Evolutionary conservation across 2,113 vertebrate species (phyloP), one percentile per base, ranked within the genome.

Genomic region (Aspiorhynchus laticeps): DNA sequence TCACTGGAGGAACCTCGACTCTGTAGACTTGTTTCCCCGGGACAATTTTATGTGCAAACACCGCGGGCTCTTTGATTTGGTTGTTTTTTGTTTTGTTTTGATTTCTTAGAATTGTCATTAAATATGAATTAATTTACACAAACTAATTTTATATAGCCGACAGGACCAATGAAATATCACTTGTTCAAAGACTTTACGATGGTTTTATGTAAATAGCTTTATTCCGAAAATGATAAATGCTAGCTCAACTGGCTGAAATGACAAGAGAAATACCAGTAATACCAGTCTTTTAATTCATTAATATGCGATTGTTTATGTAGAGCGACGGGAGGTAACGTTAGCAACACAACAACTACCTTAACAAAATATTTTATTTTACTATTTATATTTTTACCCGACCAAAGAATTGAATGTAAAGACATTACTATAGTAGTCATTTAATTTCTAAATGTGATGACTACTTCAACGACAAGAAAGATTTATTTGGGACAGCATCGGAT

Each of bases 401-500:
- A 26, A 77, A 31, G 19, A 8, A 33, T 6, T 17, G 15, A 43
- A 31, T 65, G 33, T 0, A 17, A 71, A 61, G 3, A 24, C 33
- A 83, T 90, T 74, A 71, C 24, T 3, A n/a, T n/a, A 17, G 41
- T 75, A 90, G 10, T 85, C 59, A 77, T 77, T 21, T 14, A 3
- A 33, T 48, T 41, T 46, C 6, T 65, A 12, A 14, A 86, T 88
- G 76, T 69, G 85, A 46, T 74, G 86, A 89, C 15, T 21, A 38
- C 67, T 46, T 51, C 85, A 73, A 76, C 41, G 26, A 94, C 91
- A 77, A 93, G 91, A 90, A 96, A 93, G 75, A 91, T 90, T 86
- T 95, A 94, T 89, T 89, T 95, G 90, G 95, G 95, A 36, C 94
- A 92, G 41, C 94, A 94, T 81, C 93, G 93, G 36, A 86, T 95